Conservation (phyloP, 2,797 vertebrate species). For the Dromococcyx pavoninus region DNA sequence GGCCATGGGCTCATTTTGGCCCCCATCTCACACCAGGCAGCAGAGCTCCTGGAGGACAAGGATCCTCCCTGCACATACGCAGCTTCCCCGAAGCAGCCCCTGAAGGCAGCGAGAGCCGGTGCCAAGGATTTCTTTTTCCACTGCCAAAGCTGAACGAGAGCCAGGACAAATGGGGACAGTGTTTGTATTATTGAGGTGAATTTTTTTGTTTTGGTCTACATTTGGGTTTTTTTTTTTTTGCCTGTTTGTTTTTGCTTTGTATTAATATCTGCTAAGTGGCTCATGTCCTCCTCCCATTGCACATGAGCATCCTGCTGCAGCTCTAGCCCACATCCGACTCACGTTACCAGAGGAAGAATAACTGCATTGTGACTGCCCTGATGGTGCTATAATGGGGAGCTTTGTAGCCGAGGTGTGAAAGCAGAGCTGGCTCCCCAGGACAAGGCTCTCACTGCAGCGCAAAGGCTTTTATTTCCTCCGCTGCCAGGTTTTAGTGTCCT, state of each 20-base stretch:
- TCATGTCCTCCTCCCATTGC: background rate
- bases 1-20: background rate
- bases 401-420: conserved; percentile 51
- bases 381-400: background rate
- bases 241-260: background rate
- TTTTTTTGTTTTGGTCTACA: background rate
- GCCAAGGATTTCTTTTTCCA: conserved; percentile 12
- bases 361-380: background rate
- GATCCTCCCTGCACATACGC: background rate
- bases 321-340: background rate
- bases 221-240: background rate
- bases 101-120: accelerated
- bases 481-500: conserved; percentile 9
- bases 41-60: background rate
- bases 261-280: conserved; percentile 16
- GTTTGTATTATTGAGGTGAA: background rate
- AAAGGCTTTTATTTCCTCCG: conserved; percentile 13
- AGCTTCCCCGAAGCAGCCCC: background rate
- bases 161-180: background rate
- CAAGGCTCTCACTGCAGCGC: background rate
- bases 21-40: accelerated
- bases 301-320: background rate
- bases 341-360: background rate
- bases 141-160: background rate
- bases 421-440: background rate